Evolutionary conservation across 1,140 invertebrate genomes (phyloP).

Genomic region (Bombus confusus): DNA sequence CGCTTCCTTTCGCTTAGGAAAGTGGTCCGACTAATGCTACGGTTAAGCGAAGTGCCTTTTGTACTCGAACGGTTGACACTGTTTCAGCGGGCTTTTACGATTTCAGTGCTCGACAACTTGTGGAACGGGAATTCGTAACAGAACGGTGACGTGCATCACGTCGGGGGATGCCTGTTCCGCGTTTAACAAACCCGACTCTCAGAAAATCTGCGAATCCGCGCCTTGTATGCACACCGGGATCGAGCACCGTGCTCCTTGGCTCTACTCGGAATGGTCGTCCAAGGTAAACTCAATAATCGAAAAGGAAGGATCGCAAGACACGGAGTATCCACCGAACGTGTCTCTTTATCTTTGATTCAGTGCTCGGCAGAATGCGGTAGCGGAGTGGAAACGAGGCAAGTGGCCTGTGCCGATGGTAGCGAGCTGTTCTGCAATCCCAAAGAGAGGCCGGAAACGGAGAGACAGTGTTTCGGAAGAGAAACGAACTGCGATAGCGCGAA

Average conservation of each 20-base stretch:
- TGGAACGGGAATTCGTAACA: slow-evolving; percentile 72
- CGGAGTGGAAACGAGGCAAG: slow-evolving; percentile 78
- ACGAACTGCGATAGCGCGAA: slow-evolving; percentile 83
- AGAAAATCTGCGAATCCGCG: slow-evolving; percentile 69
- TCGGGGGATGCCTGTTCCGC: slow-evolving; percentile 68
- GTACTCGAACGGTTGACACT: neutral
- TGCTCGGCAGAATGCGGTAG: slow-evolving; percentile 74
- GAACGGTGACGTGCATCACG: slow-evolving; percentile 77
- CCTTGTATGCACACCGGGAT: slow-evolving; percentile 54
- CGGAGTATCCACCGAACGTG: neutral
- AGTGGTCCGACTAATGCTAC: neutral
- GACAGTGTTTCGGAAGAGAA: slow-evolving; percentile 85
- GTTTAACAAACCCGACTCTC: slow-evolving; percentile 68
- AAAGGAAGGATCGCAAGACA: neutral
- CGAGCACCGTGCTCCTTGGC: slow-evolving; percentile 67
- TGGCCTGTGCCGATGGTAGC: slow-evolving; percentile 81
- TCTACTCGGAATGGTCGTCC: slow-evolving; percentile 76
- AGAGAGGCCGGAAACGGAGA: slow-evolving; percentile 83
- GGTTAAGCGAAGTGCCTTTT: neutral
- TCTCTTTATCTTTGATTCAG: slow-evolving; percentile 51
- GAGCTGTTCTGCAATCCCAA: slow-evolving; percentile 81
- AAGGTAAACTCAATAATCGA: slow-evolving; percentile 62
- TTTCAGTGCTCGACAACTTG: slow-evolving; percentile 75
- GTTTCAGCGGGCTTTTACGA: neutral
- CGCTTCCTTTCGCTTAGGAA: neutral